phyloP scores from a whole-genome alignment of 2,888 invertebrate genomes.

The Dinocampus coccinellae region DNA sequence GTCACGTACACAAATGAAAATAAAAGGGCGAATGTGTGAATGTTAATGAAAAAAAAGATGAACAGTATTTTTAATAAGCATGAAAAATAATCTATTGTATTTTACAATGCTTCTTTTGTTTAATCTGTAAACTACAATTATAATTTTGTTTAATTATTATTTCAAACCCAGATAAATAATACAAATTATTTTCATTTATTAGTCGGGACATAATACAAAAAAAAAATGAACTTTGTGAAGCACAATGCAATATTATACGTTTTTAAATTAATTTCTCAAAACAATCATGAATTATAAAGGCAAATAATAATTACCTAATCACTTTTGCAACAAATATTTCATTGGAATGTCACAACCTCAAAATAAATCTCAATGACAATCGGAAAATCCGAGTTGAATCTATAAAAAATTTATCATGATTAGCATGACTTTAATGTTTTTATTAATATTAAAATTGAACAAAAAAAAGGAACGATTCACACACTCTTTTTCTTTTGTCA shows the following conservation, averaged over 20 bases:
- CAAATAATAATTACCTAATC: background rate
- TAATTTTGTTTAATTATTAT: background rate
- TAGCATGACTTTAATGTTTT: background rate
- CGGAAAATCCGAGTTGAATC: background rate
- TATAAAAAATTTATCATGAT: background rate
- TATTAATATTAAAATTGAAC: background rate
- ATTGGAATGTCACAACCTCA: background rate
- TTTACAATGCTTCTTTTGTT: background rate
- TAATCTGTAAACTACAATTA: background rate
- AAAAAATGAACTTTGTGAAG: background rate
- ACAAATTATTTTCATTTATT: background rate
- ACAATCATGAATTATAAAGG: background rate
- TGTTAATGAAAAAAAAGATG: slow-evolving; percentile 21
- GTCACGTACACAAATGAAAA: slow-evolving; percentile 26
- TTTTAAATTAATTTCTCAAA: background rate
- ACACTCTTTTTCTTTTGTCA: slow-evolving; percentile 5
- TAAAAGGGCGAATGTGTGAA: slow-evolving; percentile 23
- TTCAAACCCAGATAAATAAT: background rate
- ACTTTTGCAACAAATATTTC: background rate
- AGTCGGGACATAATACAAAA: background rate
- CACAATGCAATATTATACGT: background rate
- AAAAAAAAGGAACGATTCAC: background rate
- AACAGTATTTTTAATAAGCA: slow-evolving; percentile 39
- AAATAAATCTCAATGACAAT: slow-evolving; percentile 1
- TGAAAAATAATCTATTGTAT: slow-evolving; percentile 1